Percentiles rank a stretch among this genome's conserved stretches.
phyloP scores from a whole-genome alignment of 1,140 invertebrate genomes.

The Drosophila bocki region DNA sequence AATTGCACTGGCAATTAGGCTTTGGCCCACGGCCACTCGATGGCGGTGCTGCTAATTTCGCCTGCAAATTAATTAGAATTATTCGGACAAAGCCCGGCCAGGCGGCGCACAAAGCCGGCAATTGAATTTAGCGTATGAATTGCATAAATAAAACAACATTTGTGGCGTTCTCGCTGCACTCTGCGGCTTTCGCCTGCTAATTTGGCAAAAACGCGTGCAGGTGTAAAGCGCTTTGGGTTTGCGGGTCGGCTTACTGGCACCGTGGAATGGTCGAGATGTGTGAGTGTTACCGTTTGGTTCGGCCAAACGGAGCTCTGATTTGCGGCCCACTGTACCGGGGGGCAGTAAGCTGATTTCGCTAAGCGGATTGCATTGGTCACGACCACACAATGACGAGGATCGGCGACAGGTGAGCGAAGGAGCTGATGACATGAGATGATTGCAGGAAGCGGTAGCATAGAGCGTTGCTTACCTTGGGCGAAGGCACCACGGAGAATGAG shows the following conservation, averaged over 20 bases:
- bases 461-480: conserved; percentile 90
- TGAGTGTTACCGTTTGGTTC: conserved; percentile 1
- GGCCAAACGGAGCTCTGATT: conserved; percentile 12
- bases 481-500: conserved; percentile 96
- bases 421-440: conserved; percentile 8
- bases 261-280: conserved; percentile 11
- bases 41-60: conserved; percentile 58
- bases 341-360: conserved; percentile 71
- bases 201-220: conserved; percentile 73
- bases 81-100: conserved; percentile 56
- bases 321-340: conserved; percentile 20
- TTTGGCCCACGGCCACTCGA: conserved; percentile 47
- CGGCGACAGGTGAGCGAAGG: conserved; percentile 6
- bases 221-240: conserved; percentile 64
- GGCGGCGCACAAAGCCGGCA: conserved; percentile 56
- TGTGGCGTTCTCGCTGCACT: conserved; percentile 33
- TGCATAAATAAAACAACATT: conserved; percentile 60
- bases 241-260: conserved; percentile 62
- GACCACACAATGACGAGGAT: conserved; percentile 41
- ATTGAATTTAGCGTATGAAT: conserved; percentile 69
- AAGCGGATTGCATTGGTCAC: conserved; percentile 62
- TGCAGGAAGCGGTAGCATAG: not conserved
- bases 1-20: conserved; percentile 73
- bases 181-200: conserved; percentile 51
- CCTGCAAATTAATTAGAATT: conserved; percentile 76